Conservation (phyloP, 2,797 vertebrate genomes). For the Mus minutoides region DNA sequence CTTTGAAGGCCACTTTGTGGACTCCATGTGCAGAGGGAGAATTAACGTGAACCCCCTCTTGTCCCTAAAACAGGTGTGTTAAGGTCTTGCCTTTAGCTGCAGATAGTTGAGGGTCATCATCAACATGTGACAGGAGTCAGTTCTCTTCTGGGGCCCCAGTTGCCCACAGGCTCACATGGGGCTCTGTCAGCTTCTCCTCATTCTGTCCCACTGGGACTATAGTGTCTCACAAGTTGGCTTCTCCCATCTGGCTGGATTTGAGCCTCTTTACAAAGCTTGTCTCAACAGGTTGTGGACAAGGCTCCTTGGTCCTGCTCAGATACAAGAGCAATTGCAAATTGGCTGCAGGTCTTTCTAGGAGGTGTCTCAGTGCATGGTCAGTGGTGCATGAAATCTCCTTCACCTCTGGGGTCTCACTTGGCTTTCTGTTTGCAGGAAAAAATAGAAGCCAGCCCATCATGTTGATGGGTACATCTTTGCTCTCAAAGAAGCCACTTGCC, state of each 20-base stretch:
- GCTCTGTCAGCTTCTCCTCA: background rate
- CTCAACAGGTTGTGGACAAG: no score
- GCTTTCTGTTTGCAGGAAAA: background rate
- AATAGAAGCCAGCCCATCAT: background rate
- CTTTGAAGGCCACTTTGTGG: no score
- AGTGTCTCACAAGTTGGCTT: background rate
- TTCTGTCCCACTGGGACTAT: background rate
- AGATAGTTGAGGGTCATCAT: background rate
- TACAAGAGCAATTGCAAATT: background rate
- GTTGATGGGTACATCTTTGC: background rate
- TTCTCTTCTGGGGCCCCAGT: background rate
- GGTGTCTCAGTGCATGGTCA: rapidly evolving
- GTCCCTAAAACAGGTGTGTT: background rate
- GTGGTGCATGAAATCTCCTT: no score
- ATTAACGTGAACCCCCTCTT: background rate
- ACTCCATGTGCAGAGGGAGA: background rate
- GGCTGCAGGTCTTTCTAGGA: no score
- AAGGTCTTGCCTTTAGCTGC: no score
- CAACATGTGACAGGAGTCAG: background rate
- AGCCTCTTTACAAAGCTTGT: background rate
- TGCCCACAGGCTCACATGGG: background rate
- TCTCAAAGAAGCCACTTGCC: background rate
- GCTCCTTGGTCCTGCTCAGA: background rate
- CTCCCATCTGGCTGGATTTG: background rate
- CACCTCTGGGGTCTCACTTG: no score